Evolutionary conservation across 2,888 invertebrate species (phyloP).

Genomic region (Incurvaria masculella): DNA sequence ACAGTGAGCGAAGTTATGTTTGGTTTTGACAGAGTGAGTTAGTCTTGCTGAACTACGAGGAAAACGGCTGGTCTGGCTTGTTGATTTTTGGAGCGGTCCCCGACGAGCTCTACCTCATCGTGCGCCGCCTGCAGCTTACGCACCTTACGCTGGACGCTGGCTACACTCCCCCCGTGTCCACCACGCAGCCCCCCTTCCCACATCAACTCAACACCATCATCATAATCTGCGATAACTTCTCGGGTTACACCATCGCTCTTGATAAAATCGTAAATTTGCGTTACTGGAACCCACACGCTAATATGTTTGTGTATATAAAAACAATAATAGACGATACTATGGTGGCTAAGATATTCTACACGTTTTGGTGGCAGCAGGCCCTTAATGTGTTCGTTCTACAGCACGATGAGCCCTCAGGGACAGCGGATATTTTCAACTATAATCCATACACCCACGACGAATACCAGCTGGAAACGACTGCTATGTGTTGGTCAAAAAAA

Average conservation of each 20-base stretch:
- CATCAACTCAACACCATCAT: slow-evolving; percentile 30
- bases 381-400: slow-evolving; percentile 30
- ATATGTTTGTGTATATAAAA: slow-evolving; percentile 30
- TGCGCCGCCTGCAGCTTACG: slow-evolving; percentile 18
- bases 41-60: slow-evolving; percentile 25
- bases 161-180: not conserved
- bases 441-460: slow-evolving; percentile 29
- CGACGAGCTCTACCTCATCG: slow-evolving; percentile 24
- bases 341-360: slow-evolving; percentile 31
- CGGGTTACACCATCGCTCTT: slow-evolving; percentile 29
- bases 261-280: slow-evolving; percentile 23
- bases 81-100: slow-evolving; percentile 30
- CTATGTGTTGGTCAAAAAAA: slow-evolving; percentile 34
- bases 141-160: not conserved
- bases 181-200: slow-evolving; percentile 21
- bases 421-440: slow-evolving; percentile 23
- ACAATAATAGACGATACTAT: slow-evolving; percentile 16
- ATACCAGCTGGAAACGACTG: slow-evolving; percentile 22
- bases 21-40: slow-evolving; percentile 29
- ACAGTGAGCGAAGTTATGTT: too few species aligned
- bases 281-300: slow-evolving; percentile 35
- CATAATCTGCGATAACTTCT: slow-evolving; percentile 24
- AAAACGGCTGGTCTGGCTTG: slow-evolving; percentile 33
- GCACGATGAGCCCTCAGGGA: slow-evolving; percentile 20
- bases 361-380: slow-evolving; percentile 33